Evolutionary conservation across 2,797 vertebrate species (phyloP).

Genomic region (Semaprochilodus insignis): DNA sequence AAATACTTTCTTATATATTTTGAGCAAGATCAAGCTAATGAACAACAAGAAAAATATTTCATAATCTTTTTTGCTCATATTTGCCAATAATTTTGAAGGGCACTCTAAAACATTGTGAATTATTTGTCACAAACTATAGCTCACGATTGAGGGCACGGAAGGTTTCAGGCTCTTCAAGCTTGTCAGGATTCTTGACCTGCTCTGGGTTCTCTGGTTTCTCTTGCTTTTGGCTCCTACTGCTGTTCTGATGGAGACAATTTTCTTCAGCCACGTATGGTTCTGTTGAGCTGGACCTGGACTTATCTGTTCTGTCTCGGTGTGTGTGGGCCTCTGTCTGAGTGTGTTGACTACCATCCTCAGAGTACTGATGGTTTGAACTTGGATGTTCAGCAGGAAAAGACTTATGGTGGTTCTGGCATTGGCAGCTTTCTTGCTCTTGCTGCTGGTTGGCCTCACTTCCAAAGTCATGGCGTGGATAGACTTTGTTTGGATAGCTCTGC

Average conservation of each 20-base stretch:
- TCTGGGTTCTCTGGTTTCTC: slow-evolving; percentile 36
- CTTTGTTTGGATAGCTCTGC: slow-evolving; percentile 30
- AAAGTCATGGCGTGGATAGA: neutral
- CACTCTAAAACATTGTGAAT: neutral
- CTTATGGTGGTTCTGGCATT: slow-evolving; percentile 43
- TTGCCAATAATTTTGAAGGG: neutral
- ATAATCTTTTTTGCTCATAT: no score
- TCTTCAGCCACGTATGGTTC: slow-evolving; percentile 63
- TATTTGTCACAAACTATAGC: slow-evolving; percentile 49
- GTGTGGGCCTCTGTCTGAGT: slow-evolving; percentile 1
- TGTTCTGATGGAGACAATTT: slow-evolving; percentile 26
- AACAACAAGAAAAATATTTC: no score
- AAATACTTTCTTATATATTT: no score
- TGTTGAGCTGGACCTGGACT: slow-evolving; percentile 27
- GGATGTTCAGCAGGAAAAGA: slow-evolving; percentile 19
- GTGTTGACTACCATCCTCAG: neutral
- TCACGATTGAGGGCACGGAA: slow-evolving; percentile 67
- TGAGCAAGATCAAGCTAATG: no score
- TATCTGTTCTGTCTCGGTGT: slow-evolving; percentile 41
- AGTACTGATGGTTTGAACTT: slow-evolving; percentile 7
- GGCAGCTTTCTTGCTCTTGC: slow-evolving; percentile 26
- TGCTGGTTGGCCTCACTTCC: neutral
- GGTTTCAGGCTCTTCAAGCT: slow-evolving; percentile 51
- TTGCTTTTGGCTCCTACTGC: slow-evolving; percentile 35
- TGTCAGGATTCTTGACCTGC: slow-evolving; percentile 63